Percentiles rank a stretch among this genome's conserved stretches.
These are phyloP conservation scores for Salvator merianae DNA, from an alignment of 2,113 vertebrate genomes.

Conservation along the genomic window DNA sequence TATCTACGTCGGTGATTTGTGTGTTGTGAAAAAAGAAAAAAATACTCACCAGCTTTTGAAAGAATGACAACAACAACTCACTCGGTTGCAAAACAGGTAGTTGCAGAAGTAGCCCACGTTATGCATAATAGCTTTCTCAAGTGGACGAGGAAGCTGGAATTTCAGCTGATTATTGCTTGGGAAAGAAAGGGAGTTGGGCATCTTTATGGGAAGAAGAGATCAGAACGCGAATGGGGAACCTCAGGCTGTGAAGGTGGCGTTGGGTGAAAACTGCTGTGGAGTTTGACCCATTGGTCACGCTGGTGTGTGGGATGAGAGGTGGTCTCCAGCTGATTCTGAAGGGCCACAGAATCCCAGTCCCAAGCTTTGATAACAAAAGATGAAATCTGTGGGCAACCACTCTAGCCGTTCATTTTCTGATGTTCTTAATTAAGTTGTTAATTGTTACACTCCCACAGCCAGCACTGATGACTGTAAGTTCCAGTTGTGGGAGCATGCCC, in stretches of 20 bases:
- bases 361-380: background rate
- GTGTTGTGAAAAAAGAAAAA: background rate
- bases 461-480: slow-evolving; percentile 76
- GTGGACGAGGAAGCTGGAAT: slow-evolving; percentile 38
- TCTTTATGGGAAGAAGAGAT: background rate
- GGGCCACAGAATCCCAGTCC: background rate
- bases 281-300: background rate
- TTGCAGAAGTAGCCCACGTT: slow-evolving; percentile 8
- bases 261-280: too few species aligned
- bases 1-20: background rate
- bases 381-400: slow-evolving; percentile 27
- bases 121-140: slow-evolving; percentile 45
- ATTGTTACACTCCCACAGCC: slow-evolving; percentile 70
- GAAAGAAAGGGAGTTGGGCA: slow-evolving; percentile 50
- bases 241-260: background rate
- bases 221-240: background rate
- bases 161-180: slow-evolving; percentile 58
- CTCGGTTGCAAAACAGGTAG: background rate
- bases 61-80: background rate
- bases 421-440: slow-evolving; percentile 50
- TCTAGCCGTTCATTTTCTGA: slow-evolving; percentile 55
- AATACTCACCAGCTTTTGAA: background rate
- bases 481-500: slow-evolving; percentile 65
- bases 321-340: background rate
- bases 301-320: background rate